phyloP scores from a whole-genome alignment of 2,797 vertebrate genomes.

The Acipenser ruthenus region DNA sequence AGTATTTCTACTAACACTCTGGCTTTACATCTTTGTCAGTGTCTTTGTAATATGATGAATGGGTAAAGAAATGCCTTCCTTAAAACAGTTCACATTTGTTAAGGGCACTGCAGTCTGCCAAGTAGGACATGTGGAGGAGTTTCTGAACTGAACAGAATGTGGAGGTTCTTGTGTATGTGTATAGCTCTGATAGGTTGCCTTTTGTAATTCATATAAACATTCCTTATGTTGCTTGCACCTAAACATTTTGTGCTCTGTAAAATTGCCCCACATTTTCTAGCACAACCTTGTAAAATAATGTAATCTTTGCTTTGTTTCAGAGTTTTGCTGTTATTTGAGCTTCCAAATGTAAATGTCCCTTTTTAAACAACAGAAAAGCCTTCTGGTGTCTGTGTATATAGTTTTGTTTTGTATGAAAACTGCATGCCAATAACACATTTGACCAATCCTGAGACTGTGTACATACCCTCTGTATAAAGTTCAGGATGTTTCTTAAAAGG shows the following conservation, averaged over 20 bases:
- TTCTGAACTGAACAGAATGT: no score
- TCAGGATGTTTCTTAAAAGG: constrained; percentile 64
- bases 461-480: constrained; percentile 71
- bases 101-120: no score
- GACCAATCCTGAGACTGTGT: constrained; percentile 45
- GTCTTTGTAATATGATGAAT: no score
- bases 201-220: not conserved
- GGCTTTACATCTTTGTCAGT: no score
- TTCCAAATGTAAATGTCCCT: constrained; percentile 3
- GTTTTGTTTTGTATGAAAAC: constrained; percentile 27
- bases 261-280: not conserved
- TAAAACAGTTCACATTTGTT: no score
- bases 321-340: constrained; percentile 1
- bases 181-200: not conserved
- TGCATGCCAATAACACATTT: constrained; percentile 60
- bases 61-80: no score
- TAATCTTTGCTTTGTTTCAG: not conserved
- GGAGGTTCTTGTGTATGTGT: no score
- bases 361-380: constrained; percentile 24
- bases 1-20: no score
- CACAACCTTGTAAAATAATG: not conserved
- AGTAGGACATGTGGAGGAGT: no score
- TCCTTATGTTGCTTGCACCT: not conserved
- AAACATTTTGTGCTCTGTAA: not conserved
- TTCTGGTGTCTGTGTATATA: constrained; percentile 31